phyloP scores from a whole-genome alignment of 1,140 invertebrate species.

The Drosophila malerkotliana region DNA sequence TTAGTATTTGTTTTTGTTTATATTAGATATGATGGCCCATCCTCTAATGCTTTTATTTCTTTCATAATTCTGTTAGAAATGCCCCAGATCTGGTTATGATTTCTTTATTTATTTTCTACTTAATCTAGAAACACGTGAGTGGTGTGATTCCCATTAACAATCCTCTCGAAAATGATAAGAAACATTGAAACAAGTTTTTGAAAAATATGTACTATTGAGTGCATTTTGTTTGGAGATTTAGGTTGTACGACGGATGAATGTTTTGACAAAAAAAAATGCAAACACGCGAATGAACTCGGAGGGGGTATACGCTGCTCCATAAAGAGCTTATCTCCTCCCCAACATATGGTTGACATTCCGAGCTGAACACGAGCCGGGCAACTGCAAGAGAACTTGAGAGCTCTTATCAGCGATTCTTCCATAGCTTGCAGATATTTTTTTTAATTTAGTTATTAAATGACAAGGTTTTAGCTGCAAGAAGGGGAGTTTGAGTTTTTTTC shows the following conservation, averaged over 20 bases:
- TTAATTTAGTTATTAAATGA: not conserved
- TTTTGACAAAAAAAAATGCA: conserved; percentile 1
- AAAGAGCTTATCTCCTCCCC: conserved; percentile 9
- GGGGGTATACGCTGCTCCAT: conserved; percentile 2
- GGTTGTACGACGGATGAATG: not conserved
- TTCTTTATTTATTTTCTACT: conserved; percentile 8
- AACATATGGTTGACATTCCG: conserved; percentile 25
- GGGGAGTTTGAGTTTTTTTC: not conserved
- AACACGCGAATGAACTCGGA: conserved; percentile 25
- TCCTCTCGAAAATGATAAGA: conserved; percentile 12
- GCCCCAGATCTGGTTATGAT: not conserved
- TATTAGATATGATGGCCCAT: conserved; percentile 34
- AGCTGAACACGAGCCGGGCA: conserved; percentile 18
- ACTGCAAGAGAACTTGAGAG: conserved; percentile 21
- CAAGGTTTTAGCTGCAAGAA: not conserved
- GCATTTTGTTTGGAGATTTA: not conserved
- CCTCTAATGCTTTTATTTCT: conserved; percentile 42
- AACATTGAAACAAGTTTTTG: not conserved
- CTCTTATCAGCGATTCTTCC: conserved; percentile 13
- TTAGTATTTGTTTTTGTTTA: conserved; percentile 43
- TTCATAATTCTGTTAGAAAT: conserved; percentile 18
- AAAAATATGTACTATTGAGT: not conserved
- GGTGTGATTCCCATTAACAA: not conserved
- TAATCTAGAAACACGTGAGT: conserved; percentile 6
- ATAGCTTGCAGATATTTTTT: conserved; percentile 2